A percentile compares a stretch with the other conserved stretches of the same genome.
Evolutionary conservation across 2,888 invertebrate species (phyloP).

Genomic region (Petrophora chlorosata): DNA sequence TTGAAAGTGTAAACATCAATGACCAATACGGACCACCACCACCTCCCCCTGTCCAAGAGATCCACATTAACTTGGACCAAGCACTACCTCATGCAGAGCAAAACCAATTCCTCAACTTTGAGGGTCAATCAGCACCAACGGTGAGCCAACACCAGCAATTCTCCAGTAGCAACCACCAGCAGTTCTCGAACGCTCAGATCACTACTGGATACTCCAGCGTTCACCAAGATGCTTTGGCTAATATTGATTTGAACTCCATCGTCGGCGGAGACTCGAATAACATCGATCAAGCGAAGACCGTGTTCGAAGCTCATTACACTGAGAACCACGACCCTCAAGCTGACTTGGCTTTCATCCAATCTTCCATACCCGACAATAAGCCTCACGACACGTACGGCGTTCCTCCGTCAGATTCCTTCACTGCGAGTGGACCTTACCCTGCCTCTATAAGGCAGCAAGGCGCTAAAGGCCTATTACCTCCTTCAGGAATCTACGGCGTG

Average conservation of each 20-base stretch:
- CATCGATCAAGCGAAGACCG: slow-evolving; percentile 77
- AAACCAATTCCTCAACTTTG: slow-evolving; percentile 28
- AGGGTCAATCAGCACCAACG: slow-evolving; percentile 27
- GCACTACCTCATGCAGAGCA: slow-evolving; percentile 44
- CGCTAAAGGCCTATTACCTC: slow-evolving; percentile 82
- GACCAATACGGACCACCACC: slow-evolving; percentile 70
- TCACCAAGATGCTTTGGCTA: slow-evolving; percentile 73
- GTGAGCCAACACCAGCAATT: slow-evolving; percentile 48
- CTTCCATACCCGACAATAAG: slow-evolving; percentile 48
- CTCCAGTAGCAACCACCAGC: slow-evolving; percentile 45
- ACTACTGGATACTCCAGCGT: slow-evolving; percentile 71
- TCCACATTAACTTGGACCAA: slow-evolving; percentile 59
- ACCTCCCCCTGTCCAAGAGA: slow-evolving; percentile 59
- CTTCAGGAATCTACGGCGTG: slow-evolving; percentile 85
- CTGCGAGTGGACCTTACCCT: slow-evolving; percentile 66
- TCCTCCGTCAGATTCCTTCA: slow-evolving; percentile 74
- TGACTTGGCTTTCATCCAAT: slow-evolving; percentile 40
- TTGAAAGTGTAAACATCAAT: slow-evolving; percentile 43
- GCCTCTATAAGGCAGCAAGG: slow-evolving; percentile 68
- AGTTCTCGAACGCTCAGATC: slow-evolving; percentile 61
- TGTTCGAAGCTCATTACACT: slow-evolving; percentile 79
- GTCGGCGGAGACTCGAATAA: slow-evolving; percentile 76
- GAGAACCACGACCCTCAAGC: slow-evolving; percentile 57
- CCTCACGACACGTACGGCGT: slow-evolving; percentile 67
- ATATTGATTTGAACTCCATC: slow-evolving; percentile 70